phyloP scores from a whole-genome alignment of 37 sponge, comb jelly and placozoan species.

The Petrosia ficiformis region DNA sequence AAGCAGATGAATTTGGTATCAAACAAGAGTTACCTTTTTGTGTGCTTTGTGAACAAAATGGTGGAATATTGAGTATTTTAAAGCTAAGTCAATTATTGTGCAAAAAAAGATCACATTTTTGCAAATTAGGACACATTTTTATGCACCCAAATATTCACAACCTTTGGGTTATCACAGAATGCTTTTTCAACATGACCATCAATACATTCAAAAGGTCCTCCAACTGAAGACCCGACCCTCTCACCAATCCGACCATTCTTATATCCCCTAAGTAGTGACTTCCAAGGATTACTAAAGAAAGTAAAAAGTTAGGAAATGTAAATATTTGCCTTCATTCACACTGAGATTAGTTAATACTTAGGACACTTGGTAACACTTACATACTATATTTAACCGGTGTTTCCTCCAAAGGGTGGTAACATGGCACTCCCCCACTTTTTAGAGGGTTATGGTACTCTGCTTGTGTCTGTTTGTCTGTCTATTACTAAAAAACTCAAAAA shows the following conservation, averaged over 20 bases:
- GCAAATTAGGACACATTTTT: not conserved
- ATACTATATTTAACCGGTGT: not conserved
- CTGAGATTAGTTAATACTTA: not conserved
- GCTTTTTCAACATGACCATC: slow-evolving; percentile 45
- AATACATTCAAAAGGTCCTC: slow-evolving; percentile 52
- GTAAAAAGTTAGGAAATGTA: not conserved
- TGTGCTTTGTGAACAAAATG: too few relatives aligned
- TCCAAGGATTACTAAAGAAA: slow-evolving; percentile 37
- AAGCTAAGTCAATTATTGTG: too few relatives aligned
- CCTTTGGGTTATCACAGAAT: slow-evolving; percentile 49
- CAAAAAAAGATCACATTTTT: not conserved
- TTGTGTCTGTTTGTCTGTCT: too few relatives aligned
- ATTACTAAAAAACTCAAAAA: too few relatives aligned
- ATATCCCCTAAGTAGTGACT: slow-evolving; percentile 21
- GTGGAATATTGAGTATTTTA: too few relatives aligned
- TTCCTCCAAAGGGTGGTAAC: too few relatives aligned
- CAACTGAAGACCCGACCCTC: not conserved
- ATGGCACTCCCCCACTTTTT: slow-evolving; percentile 15
- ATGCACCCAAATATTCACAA: too few relatives aligned
- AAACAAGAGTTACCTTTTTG: too few relatives aligned
- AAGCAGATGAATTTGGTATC: too few relatives aligned
- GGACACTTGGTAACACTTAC: too few relatives aligned
- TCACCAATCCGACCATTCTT: too few relatives aligned
- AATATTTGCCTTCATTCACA: not conserved
- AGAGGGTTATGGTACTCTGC: too few relatives aligned